These are phyloP conservation scores for Ptychodera flava DNA, from an alignment of 35 echinoderm and acorn worm species.

Conservation along the genomic window DNA sequence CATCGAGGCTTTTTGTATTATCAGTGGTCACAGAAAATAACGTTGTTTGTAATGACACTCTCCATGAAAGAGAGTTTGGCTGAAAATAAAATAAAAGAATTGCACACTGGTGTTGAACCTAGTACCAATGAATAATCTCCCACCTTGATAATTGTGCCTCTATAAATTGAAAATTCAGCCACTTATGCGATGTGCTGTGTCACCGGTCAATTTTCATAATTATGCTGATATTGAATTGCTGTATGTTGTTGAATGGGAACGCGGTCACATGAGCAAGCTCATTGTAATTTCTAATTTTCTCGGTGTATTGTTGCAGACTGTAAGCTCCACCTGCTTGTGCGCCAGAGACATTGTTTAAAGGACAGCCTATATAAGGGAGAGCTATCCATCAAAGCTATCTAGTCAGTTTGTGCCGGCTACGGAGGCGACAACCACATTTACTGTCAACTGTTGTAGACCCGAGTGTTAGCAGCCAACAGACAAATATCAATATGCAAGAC, in stretches of 20 bases:
- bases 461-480: neutral
- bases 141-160: neutral
- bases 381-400: neutral
- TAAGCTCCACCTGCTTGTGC: neutral
- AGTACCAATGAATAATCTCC: too few species aligned
- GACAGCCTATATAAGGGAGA: neutral
- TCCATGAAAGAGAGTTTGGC: too few species aligned
- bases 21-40: too few species aligned
- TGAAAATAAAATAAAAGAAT: too few species aligned
- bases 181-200: neutral
- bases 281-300: constrained; percentile 2
- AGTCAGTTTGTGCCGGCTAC: neutral
- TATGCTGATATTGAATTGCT: neutral
- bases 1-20: too few species aligned
- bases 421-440: neutral
- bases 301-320: neutral
- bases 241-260: neutral
- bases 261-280: neutral
- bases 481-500: neutral
- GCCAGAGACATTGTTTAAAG: neutral
- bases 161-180: neutral
- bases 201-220: neutral
- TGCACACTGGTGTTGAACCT: too few species aligned
- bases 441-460: neutral
- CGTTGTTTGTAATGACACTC: too few species aligned